These are phyloP conservation scores for Chaetophractus vellerosus DNA, from an alignment of 2,797 vertebrate species.

Conservation along the genomic window DNA sequence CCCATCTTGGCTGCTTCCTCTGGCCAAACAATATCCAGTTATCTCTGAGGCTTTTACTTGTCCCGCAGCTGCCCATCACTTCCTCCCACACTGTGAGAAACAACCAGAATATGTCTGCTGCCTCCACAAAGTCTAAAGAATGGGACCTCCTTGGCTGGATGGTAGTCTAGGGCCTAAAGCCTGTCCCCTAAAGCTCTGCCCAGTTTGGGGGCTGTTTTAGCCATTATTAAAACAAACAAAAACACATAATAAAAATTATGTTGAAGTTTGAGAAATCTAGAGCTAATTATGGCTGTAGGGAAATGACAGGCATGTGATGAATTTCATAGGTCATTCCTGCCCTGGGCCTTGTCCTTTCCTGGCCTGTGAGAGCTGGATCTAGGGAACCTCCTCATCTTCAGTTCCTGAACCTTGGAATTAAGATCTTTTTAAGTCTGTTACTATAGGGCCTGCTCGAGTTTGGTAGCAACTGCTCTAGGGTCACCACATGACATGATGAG, in stretches of 20 bases:
- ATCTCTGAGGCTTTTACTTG: background rate
- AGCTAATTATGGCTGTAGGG: background rate
- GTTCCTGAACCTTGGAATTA: background rate
- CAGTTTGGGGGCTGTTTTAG: background rate
- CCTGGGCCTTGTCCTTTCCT: background rate
- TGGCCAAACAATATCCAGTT: background rate
- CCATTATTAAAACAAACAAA: background rate
- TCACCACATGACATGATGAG: background rate
- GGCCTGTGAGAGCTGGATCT: background rate
- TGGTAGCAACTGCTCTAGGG: background rate
- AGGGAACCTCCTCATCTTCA: background rate
- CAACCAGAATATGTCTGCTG: background rate
- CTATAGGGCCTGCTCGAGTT: background rate
- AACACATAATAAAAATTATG: background rate
- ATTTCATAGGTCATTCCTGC: too few relatives aligned
- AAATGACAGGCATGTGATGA: background rate
- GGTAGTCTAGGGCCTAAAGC: background rate
- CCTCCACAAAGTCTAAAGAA: background rate
- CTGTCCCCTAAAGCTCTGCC: background rate
- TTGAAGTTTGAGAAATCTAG: background rate
- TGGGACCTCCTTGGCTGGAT: background rate
- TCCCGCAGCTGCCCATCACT: background rate
- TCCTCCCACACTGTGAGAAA: background rate
- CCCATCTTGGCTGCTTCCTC: too few relatives aligned
- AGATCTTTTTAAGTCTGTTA: background rate